Percentiles rank a stretch among this genome's conserved stretches.
Conservation (phyloP, 2,797 vertebrate species). For the Schizopygopsis pylzovi region DNA sequence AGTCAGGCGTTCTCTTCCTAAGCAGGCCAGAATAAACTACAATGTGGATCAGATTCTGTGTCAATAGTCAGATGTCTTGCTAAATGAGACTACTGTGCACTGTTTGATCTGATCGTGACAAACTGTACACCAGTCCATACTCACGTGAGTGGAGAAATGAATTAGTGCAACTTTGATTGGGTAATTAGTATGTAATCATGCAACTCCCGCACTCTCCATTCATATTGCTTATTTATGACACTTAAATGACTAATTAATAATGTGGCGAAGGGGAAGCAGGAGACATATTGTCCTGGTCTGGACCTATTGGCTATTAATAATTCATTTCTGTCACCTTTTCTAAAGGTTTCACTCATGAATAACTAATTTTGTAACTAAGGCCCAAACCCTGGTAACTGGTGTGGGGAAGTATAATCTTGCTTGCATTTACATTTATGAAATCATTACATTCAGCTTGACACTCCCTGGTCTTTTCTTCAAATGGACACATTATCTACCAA, state of each 20-base stretch:
- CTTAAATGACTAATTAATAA: slow-evolving; percentile 73
- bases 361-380: slow-evolving; percentile 57
- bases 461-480: slow-evolving; percentile 42
- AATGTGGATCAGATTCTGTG: neutral
- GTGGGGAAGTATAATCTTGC: slow-evolving; percentile 67
- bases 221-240: slow-evolving; percentile 78
- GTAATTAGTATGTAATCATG: slow-evolving; percentile 77
- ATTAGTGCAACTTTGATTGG: slow-evolving; percentile 71
- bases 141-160: slow-evolving; percentile 60
- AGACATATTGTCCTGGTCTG: slow-evolving; percentile 70
- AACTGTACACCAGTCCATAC: slow-evolving; percentile 30
- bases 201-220: slow-evolving; percentile 72
- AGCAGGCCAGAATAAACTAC: neutral
- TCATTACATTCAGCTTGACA: slow-evolving; percentile 43
- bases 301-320: slow-evolving; percentile 71
- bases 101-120: slow-evolving; percentile 29
- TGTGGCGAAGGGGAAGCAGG: slow-evolving; percentile 70
- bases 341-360: slow-evolving; percentile 69
- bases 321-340: slow-evolving; percentile 70
- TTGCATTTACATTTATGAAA: slow-evolving; percentile 61
- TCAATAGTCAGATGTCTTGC: neutral
- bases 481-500: slow-evolving; percentile 11
- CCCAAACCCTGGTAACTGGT: slow-evolving; percentile 62
- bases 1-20: neutral
- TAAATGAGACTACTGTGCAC: neutral